phyloP scores from a whole-genome alignment of 2,888 invertebrate genomes.

The Masnerella sp. region DNA sequence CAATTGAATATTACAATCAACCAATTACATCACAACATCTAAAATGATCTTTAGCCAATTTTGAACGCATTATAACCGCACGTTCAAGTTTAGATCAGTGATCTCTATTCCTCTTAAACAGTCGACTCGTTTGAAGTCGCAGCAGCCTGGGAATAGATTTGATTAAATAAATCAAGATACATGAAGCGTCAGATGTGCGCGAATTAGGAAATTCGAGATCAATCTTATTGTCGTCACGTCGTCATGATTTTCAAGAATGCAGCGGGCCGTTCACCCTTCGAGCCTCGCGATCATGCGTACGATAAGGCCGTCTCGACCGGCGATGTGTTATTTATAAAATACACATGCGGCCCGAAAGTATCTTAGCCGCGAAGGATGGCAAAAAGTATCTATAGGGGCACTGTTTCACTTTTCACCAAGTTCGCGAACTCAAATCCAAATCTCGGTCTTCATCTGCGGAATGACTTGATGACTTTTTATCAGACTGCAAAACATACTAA shows the following conservation, averaged over 20 bases:
- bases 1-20: no score
- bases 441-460: no score
- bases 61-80: no score
- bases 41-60: no score
- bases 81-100: no score
- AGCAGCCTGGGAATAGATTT: constrained; percentile 3
- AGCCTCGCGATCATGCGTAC: constrained; percentile 53
- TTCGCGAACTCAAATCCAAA: not conserved
- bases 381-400: constrained; percentile 25
- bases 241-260: constrained; percentile 63
- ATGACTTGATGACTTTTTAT: no score
- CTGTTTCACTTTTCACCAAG: constrained; percentile 21
- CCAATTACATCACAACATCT: no score
- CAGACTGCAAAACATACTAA: no score
- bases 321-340: constrained; percentile 60
- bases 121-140: not conserved
- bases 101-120: not conserved
- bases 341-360: constrained; percentile 47
- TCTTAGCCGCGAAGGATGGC: constrained; percentile 14
- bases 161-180: constrained; percentile 32
- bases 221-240: constrained; percentile 45
- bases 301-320: constrained; percentile 59
- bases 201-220: constrained; percentile 38
- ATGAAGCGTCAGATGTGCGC: constrained; percentile 11
- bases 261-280: constrained; percentile 59